Evolutionary conservation across 2,113 vertebrate genomes (phyloP), one percentile per base, ranked within the genome.

Genomic region (Oophaga pumilio): DNA sequence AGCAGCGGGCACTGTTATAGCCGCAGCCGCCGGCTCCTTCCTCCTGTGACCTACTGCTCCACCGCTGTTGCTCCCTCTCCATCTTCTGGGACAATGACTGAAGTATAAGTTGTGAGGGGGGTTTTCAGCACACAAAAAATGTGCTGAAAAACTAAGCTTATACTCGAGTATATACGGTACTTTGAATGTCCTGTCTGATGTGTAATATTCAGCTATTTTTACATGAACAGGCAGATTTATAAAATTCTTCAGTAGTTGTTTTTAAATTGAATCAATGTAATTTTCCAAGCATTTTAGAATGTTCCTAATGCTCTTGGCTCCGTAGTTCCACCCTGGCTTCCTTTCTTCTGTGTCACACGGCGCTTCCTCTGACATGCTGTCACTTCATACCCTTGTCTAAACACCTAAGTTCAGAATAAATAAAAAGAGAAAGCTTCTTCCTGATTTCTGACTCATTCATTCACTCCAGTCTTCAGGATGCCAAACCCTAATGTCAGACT

Each of bases 371-470:
- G 71, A 59, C 4, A 52, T 53, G 66, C 14, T 84, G 66, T 84
- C 82, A 76, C 52, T 74, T 76, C 57, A 49, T 85, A 69, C 53
- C 33, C 53, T 85, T 85, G 56, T 85, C 57, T 62, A 85, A 76
- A 85, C 71, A 85, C 73, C 82, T 73, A 57, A 73, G 33, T 60
- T 85, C 33, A 62, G 71, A 85, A 85, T 76, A 85, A 85, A 85
- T 76, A 85, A 49, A 59, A 28, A 33, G 49, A 71, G 71, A 85
- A 69, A 79, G 60, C 62, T 66, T 86, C 49, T 86, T 86, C 85
- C 85, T 86, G 76, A 66, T 86, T 50, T 56, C 76, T 86, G 85
- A 86, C 76, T 86, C 76, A 86, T 79, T 85, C 57, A 76, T 85
- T 77, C 73, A 69, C 64, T 53, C 49, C 14, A 85, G 83, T 74